A percentile compares a stretch with the other conserved stretches of the same genome.
These are phyloP conservation scores for Talpa occidentalis DNA, from an alignment of 2,113 vertebrate species.

Conservation along the genomic window DNA sequence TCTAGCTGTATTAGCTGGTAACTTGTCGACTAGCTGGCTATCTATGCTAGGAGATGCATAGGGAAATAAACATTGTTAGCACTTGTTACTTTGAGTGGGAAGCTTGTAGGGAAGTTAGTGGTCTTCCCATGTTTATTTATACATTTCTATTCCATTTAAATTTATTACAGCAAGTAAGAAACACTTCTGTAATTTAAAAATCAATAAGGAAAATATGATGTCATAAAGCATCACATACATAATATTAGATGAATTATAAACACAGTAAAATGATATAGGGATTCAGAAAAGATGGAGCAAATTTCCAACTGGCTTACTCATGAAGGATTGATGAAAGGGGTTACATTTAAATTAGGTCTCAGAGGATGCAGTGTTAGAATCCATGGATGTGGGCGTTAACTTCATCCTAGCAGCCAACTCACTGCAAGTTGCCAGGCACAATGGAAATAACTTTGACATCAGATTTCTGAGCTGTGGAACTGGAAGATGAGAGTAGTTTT, in stretches of 20 bases:
- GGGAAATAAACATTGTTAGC: not conserved
- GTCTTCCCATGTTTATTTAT: not conserved
- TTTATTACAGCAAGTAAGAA: not conserved
- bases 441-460: not conserved
- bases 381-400: not conserved
- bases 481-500: not conserved
- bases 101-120: not conserved
- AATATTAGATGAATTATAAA: not conserved
- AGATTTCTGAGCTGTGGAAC: not conserved
- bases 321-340: not conserved
- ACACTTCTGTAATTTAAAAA: constrained; percentile 3
- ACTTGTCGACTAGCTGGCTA: too few species aligned
- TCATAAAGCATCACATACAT: not conserved
- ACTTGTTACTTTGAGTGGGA: not conserved
- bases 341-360: not conserved
- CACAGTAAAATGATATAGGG: not conserved
- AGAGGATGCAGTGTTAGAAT: not conserved
- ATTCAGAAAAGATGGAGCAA: not conserved
- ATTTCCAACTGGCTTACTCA: not conserved
- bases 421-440: not conserved
- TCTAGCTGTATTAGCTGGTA: not conserved
- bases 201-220: constrained; percentile 27
- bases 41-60: not conserved
- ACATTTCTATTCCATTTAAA: not conserved
- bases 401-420: not conserved